Evolutionary conservation across 2,888 invertebrate genomes (phyloP), one percentile per base, ranked within the genome.

Genomic region (Chorisops tibialis): DNA sequence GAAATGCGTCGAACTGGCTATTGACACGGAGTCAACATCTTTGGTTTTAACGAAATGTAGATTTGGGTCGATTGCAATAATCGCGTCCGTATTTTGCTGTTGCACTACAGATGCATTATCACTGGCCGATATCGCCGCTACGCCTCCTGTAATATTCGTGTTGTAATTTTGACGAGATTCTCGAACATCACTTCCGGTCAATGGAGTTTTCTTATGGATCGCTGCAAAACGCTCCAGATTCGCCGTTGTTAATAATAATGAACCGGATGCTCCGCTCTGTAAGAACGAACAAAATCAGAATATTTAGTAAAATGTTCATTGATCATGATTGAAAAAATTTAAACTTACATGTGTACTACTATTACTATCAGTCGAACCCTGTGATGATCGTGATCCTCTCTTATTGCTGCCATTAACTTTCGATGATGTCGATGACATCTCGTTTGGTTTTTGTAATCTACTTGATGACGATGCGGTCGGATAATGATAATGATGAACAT

Each of bases 1-100:
- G 75, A 92, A 92, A 77, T 92, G 91, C 72, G 89, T 91, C 65
- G 91, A 91, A 79, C 91, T 91, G 58, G 91, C 91, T 64, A 91
- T 81, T 39, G 91, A 91, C 63, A 84, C 82, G 54, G 84, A 83
- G 75, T 91, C 91, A 79, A 79, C 69, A 81, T 82, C 74, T 83
- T 82, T 69, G 80, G 78, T 70, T 74, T 70, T 70, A 63, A 74
- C 68, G 59, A 75, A 74, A 69, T 75, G 70, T 67, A 76, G 70
- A 70, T 77, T 76, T 63, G 75, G 75, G 71, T 75, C 75, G 60
- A 78, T 75, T 58, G 71, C 66, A 56, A 77, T 73, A 1, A 75
- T 70, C 14, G 73, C 70, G 67, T 75, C 74, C 11, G 43, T 35
- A 35, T 56, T 56, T 11, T 58, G 21, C 45, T 60, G 37, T 39